Conservation (phyloP, 1,140 invertebrate species). For the Drosophila tsacasi region DNA sequence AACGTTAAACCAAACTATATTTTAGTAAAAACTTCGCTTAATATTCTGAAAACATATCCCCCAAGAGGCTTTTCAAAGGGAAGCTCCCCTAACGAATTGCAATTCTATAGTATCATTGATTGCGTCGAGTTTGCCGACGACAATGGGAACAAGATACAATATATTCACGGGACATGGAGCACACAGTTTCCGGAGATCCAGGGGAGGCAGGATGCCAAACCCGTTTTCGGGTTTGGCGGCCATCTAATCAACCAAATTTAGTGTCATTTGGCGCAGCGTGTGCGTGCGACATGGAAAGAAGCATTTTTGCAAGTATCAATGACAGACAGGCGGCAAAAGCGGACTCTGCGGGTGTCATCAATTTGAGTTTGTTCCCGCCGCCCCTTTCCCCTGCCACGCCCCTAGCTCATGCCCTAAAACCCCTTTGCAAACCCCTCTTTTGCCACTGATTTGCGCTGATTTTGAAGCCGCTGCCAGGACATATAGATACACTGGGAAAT, state of each 20-base stretch:
- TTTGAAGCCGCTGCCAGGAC: constrained; percentile 55
- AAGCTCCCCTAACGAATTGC: neutral
- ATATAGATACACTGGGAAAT: constrained; percentile 18
- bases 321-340: constrained; percentile 47
- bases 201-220: constrained; percentile 16
- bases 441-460: constrained; percentile 70
- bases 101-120: constrained; percentile 20
- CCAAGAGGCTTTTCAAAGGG: neutral
- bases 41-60: neutral
- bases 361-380: constrained; percentile 66
- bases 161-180: constrained; percentile 4
- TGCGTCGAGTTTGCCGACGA: constrained; percentile 1
- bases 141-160: constrained; percentile 17
- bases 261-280: constrained; percentile 68
- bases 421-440: constrained; percentile 11
- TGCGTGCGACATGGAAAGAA: constrained; percentile 67
- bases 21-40: neutral
- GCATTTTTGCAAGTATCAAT: constrained; percentile 70
- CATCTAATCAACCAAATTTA: constrained; percentile 83
- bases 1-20: neutral
- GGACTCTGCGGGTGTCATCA: constrained; percentile 75
- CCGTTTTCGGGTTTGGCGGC: constrained; percentile 46
- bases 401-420: neutral
- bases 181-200: neutral
- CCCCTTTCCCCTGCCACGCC: constrained; percentile 15